phyloP scores from a whole-genome alignment of 2,888 invertebrate genomes.

The Ormyrus thymus region DNA sequence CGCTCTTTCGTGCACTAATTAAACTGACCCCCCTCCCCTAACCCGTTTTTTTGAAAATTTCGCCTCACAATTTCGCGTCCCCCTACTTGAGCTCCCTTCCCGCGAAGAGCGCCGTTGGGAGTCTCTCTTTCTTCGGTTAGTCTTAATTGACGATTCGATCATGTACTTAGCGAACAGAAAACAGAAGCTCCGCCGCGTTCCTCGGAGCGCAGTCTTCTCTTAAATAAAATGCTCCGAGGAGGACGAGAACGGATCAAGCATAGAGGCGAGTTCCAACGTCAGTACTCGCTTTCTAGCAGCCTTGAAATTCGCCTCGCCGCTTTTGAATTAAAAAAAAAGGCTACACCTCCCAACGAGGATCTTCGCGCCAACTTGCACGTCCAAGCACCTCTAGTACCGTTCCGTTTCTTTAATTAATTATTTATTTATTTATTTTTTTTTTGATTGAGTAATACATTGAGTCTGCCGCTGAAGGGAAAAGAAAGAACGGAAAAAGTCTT shows the following conservation, averaged over 20 bases:
- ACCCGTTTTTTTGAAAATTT: slow-evolving; percentile 1
- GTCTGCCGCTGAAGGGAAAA: slow-evolving; percentile 18
- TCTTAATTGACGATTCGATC: not conserved
- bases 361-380: not conserved
- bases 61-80: slow-evolving; percentile 12
- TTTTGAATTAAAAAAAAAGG: not conserved
- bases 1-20: slow-evolving; percentile 48
- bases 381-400: slow-evolving; percentile 52
- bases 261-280: slow-evolving; percentile 23
- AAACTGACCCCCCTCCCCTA: slow-evolving; percentile 38
- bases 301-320: too few species aligned
- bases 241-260: not conserved
- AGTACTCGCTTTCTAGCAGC: not conserved
- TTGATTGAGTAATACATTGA: not conserved
- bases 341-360: slow-evolving; percentile 21
- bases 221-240: too few species aligned
- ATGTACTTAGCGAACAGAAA: not conserved
- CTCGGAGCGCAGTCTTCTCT: too few species aligned
- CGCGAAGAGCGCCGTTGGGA: slow-evolving; percentile 24
- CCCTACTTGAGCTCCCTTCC: not conserved
- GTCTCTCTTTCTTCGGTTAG: not conserved
- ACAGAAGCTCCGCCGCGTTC: too few species aligned
- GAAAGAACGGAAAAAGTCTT: slow-evolving; percentile 41
- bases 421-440: slow-evolving; percentile 1
- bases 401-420: slow-evolving; percentile 2